Conservation (phyloP, 2,113 vertebrate species). For the Elaphurus davidianus region DNA sequence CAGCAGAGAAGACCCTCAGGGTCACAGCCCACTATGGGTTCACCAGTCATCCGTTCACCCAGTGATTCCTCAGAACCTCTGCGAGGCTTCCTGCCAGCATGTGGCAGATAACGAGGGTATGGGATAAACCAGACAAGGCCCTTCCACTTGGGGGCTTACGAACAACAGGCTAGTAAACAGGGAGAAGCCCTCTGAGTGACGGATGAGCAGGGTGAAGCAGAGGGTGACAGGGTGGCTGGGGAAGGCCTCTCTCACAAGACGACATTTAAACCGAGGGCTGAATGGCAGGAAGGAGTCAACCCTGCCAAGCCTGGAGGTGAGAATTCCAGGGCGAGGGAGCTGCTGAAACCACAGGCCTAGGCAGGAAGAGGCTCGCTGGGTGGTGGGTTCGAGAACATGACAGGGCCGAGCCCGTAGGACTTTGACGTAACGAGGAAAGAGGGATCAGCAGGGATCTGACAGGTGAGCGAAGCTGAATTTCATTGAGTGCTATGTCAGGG, state of each 20-base stretch:
- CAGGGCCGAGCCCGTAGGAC: neutral
- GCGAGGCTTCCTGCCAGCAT: neutral
- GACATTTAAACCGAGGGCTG: neutral
- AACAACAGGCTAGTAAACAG: neutral
- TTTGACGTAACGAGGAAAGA: rapidly evolving
- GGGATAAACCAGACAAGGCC: neutral
- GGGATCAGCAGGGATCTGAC: neutral
- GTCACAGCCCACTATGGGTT: neutral
- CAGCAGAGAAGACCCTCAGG: neutral
- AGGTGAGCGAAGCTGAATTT: neutral
- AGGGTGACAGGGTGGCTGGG: too few relatives aligned
- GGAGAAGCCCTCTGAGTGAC: neutral
- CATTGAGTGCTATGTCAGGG: rapidly evolving
- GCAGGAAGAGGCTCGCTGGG: neutral
- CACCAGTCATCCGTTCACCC: neutral
- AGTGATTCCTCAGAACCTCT: neutral
- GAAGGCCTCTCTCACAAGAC: neutral
- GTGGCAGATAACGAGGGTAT: neutral
- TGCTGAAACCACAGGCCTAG: neutral
- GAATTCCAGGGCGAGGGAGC: neutral
- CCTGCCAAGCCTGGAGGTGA: neutral
- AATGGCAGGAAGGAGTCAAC: neutral
- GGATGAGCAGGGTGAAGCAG: neutral
- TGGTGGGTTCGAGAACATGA: neutral
- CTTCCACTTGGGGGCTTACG: neutral